phyloP scores from a whole-genome alignment of 2,888 invertebrate genomes.

The Diogma glabrata region DNA sequence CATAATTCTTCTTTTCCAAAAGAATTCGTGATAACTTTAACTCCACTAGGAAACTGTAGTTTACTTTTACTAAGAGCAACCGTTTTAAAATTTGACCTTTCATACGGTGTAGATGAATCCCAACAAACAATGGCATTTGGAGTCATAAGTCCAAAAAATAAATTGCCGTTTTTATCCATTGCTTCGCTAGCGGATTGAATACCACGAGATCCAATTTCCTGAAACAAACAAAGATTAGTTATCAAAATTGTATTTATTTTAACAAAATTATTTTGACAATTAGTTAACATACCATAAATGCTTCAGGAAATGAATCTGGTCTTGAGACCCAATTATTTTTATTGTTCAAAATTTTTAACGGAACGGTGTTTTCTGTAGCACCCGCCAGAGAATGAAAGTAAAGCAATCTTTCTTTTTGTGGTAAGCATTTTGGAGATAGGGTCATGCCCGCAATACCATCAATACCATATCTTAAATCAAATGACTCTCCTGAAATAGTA shows the following conservation, averaged over 20 bases:
- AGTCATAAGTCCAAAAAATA: slow-evolving; percentile 56
- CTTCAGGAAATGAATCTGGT: slow-evolving; percentile 52
- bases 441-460: too few relatives aligned
- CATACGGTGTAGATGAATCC: slow-evolving; percentile 54
- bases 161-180: slow-evolving; percentile 51
- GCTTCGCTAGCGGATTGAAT: slow-evolving; percentile 62
- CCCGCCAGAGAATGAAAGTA: too few relatives aligned
- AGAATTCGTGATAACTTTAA: slow-evolving; percentile 46
- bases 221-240: slow-evolving; percentile 40
- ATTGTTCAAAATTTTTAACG: too few relatives aligned
- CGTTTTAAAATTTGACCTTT: slow-evolving; percentile 41
- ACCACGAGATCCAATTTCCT: too few relatives aligned
- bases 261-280: slow-evolving; percentile 42
- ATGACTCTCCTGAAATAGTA: too few relatives aligned
- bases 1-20: slow-evolving; percentile 50
- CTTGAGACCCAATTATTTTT: slow-evolving; percentile 41
- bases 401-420: too few relatives aligned
- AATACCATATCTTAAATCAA: too few relatives aligned
- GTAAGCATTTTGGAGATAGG: too few relatives aligned
- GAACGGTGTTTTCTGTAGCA: too few relatives aligned
- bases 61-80: slow-evolving; percentile 46
- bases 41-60: slow-evolving; percentile 64
- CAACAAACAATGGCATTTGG: slow-evolving; percentile 61
- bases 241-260: slow-evolving; percentile 32
- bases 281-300: too few relatives aligned